Evolutionary conservation across 2,113 vertebrate species (phyloP), one percentile per base, ranked within the genome.

Genomic region (Menidia beryllina): DNA sequence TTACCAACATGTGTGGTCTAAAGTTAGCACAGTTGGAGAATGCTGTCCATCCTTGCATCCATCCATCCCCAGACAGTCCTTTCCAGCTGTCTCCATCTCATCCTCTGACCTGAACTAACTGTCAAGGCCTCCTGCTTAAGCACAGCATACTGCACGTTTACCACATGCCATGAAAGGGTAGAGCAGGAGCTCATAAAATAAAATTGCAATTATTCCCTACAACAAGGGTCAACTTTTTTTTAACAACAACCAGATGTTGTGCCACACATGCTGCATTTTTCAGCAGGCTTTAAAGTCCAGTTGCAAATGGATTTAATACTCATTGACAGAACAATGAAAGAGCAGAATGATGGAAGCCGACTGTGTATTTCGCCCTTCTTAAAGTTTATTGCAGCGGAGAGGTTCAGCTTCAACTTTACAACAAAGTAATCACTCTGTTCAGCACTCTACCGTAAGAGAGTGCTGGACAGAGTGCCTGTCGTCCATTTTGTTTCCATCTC

Each of bases 41-140:
- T 86, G 84, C 72, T 34, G 79, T 85, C 81, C 76, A 64, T 88
- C 81, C 72, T 78, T 80, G 71, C 45, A 20, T 82, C 76, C 82
- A 67, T 84, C 83, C 77, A 83, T 87, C 83, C 83, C 82, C 73
- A 74, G 68, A 86, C 69, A 63, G 83, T 81, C 73, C 68, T 80
- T 74, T 56, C 72, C 91, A 92, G 91, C 88, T 92, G 89, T 89
- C 88, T 85, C 68, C 84, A 74, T 83, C 89, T 90, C 88, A 88
- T 88, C 87, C 74, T 25, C 73, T 77, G 87, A 86, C 79, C 87
- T 81, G 85, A 85, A 72, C 78, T 53, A 41, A 67, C 84, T 85
- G 88, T 88, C 89, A 82, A 80, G 76, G 56, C 69, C 69, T 68
- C 69, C 68, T 48, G 80, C 82, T 64, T 60, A 75, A 67, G 78